A percentile compares a stretch with the other conserved stretches of the same genome.
phyloP scores from a whole-genome alignment of 2,113 vertebrate genomes.

The Ellobius talpinus region DNA sequence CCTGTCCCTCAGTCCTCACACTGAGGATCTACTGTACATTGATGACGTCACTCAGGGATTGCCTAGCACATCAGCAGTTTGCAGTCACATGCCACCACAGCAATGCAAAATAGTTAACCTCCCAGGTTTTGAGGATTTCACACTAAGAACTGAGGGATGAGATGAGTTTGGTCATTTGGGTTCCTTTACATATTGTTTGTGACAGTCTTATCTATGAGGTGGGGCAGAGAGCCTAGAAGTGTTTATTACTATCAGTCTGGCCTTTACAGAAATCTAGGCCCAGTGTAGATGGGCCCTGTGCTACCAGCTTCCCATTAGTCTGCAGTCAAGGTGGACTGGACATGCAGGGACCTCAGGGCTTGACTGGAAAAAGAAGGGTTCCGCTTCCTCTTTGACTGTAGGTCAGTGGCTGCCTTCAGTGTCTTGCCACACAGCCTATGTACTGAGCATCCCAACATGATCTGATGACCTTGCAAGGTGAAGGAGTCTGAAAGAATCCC shows the following conservation, averaged over 20 bases:
- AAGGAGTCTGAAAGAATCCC: too few relatives aligned
- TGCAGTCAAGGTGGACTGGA: background rate
- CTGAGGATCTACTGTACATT: background rate
- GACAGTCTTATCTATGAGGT: too few relatives aligned
- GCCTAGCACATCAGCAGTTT: background rate
- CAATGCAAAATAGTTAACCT: background rate
- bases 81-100: background rate
- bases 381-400: background rate
- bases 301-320: background rate
- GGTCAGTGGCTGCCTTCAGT: background rate
- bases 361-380: background rate
- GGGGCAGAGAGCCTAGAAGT: background rate
- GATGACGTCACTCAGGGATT: background rate
- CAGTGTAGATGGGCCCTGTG: too few relatives aligned
- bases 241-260: accelerated
- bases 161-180: accelerated
- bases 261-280: background rate
- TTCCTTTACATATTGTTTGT: accelerated
- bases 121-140: background rate
- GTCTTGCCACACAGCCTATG: background rate
- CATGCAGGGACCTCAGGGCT: background rate
- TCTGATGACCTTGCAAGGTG: background rate
- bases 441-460: accelerated
- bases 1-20: background rate
- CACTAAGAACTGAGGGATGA: background rate